Conservation (phyloP, 2,113 vertebrate genomes). For the Salvator merianae region DNA sequence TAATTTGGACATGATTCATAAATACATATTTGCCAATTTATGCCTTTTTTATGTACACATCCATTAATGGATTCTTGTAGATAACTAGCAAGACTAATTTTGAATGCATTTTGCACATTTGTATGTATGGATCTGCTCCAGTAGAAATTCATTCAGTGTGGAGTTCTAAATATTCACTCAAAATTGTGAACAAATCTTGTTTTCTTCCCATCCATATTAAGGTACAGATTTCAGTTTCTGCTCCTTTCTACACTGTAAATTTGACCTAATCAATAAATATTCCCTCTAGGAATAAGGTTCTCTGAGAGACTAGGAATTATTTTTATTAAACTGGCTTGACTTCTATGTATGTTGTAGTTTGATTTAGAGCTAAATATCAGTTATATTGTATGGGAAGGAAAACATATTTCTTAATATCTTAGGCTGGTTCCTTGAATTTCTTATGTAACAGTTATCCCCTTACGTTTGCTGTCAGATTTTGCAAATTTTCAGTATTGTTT, state of each 20-base stretch:
- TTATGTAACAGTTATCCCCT: constrained; percentile 28
- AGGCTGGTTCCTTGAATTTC: constrained; percentile 9
- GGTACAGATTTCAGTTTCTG: neutral
- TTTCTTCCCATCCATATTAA: neutral
- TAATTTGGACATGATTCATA: no score
- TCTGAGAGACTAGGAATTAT: neutral
- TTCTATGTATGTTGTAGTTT: constrained; percentile 10
- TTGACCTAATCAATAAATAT: neutral
- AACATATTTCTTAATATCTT: constrained; percentile 34
- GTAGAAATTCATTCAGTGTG: no score
- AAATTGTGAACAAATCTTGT: no score
- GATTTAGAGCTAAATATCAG: neutral
- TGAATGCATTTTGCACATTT: no score
- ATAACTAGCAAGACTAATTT: no score
- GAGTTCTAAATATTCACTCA: no score
- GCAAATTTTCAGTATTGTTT: constrained; percentile 15
- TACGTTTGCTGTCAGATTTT: constrained; percentile 26
- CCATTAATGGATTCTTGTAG: no score
- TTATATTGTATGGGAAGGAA: neutral
- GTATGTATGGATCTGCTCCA: no score
- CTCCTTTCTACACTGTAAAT: neutral
- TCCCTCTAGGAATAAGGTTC: neutral
- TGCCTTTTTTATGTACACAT: no score
- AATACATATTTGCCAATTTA: no score
- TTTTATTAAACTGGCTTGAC: neutral